These are phyloP conservation scores for Cichlasoma orientale DNA, from an alignment of 2,797 vertebrate genomes.

Conservation along the genomic window DNA sequence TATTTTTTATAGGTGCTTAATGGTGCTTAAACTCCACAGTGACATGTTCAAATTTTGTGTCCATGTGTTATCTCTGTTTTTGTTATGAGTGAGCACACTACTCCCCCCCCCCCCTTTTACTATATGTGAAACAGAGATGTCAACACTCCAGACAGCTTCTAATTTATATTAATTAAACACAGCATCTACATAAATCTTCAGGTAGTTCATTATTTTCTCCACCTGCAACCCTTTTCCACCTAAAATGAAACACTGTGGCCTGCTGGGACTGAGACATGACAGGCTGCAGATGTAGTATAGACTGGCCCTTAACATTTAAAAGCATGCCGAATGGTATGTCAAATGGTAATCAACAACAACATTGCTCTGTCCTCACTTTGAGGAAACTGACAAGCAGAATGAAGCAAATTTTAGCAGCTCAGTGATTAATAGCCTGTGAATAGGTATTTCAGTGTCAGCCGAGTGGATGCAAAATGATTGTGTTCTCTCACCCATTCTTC, in stretches of 20 bases:
- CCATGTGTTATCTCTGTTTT: background rate
- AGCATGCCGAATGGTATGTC: background rate
- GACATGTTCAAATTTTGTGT: background rate
- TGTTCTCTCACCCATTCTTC: conserved; percentile 24
- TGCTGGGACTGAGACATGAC: background rate
- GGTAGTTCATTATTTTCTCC: background rate
- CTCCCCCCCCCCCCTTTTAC: background rate
- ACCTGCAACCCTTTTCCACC: background rate
- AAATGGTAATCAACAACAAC: conserved; percentile 13
- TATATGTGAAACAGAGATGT: background rate
- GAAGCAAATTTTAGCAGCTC: conserved; percentile 45
- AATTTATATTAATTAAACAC: background rate
- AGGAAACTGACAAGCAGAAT: conserved; percentile 43
- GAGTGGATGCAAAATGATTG: conserved; percentile 56
- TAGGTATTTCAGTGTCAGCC: conserved; percentile 49
- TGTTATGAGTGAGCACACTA: background rate
- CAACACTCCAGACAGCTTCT: background rate
- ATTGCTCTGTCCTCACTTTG: conserved; percentile 7
- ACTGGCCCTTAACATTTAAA: conserved; percentile 7
- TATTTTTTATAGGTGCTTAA: background rate
- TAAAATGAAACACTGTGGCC: background rate
- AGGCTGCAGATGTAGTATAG: conserved; percentile 9
- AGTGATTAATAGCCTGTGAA: conserved; percentile 47
- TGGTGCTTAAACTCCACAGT: background rate
- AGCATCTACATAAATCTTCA: background rate